Percentiles rank a stretch among this genome's conserved stretches.
These are phyloP conservation scores for Latrodectus elegans DNA, from an alignment of 2,888 invertebrate species.

Conservation along the genomic window DNA sequence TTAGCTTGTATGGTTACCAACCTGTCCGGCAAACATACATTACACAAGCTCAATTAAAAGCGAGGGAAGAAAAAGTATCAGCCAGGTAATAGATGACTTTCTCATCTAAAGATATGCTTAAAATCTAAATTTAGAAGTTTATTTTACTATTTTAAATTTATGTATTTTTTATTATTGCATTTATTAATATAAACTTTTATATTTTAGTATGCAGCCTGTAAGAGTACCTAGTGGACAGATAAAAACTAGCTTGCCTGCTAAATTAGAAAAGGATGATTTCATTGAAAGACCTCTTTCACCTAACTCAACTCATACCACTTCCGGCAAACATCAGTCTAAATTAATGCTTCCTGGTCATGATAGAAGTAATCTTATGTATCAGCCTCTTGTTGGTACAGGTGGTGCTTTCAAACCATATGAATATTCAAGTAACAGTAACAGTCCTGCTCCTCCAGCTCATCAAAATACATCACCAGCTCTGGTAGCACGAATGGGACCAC, in stretches of 20 bases:
- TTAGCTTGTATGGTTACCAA: conserved; percentile 76
- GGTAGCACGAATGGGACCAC: conserved; percentile 44
- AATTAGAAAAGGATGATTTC: conserved; percentile 43
- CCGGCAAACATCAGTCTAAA: conserved; percentile 62
- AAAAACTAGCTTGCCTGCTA: conserved; percentile 17
- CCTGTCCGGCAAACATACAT: conserved; percentile 75
- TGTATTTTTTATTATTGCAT: background rate
- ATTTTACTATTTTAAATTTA: background rate
- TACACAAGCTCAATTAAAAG: conserved; percentile 74
- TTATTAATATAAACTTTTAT: background rate
- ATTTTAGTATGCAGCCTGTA: conserved; percentile 39
- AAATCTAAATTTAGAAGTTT: background rate
- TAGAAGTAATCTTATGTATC: conserved; percentile 66
- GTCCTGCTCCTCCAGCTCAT: conserved; percentile 70
- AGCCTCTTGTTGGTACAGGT: conserved; percentile 65
- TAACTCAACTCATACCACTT: conserved; percentile 68
- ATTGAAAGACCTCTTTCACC: conserved; percentile 60
- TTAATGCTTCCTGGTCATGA: conserved; percentile 63
- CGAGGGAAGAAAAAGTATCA: conserved; percentile 70
- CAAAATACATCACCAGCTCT: conserved; percentile 69
- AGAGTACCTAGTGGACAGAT: conserved; percentile 42
- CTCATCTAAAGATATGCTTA: background rate
- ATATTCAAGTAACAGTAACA: conserved; percentile 60
- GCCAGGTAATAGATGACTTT: conserved; percentile 65
- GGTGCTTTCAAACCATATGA: conserved; percentile 71